Evolutionary conservation across 2,888 invertebrate species (phyloP).

Genomic region (Psylliodes chrysocephalus): DNA sequence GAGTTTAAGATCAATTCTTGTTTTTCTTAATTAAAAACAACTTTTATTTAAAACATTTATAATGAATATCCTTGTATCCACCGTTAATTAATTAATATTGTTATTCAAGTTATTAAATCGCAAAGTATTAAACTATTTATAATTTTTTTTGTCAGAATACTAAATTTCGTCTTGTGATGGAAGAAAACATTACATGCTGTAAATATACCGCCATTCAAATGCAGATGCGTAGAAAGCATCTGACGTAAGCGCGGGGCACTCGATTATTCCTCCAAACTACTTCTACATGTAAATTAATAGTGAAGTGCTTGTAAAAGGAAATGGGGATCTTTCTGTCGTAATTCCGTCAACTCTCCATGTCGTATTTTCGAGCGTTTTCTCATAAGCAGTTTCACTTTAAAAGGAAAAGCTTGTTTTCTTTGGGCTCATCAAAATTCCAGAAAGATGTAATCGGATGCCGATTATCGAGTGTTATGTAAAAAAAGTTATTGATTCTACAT

Average conservation of each 20-base stretch:
- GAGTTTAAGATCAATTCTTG: no score
- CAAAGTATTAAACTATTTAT: no score
- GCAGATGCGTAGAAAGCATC: constrained; percentile 16
- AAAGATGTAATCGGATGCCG: constrained; percentile 13
- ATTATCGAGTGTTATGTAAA: background rate
- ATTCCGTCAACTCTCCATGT: constrained; percentile 23
- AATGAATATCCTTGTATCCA: no score
- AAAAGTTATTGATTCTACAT: no score
- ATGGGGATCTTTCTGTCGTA: constrained; percentile 32
- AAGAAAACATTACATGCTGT: no score
- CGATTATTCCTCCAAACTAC: constrained; percentile 39
- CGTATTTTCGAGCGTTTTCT: constrained; percentile 24
- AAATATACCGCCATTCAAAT: background rate
- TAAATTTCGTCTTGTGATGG: no score
- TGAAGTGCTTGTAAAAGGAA: constrained; percentile 39
- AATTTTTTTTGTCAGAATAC: no score
- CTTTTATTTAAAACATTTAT: no score
- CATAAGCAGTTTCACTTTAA: constrained; percentile 24
- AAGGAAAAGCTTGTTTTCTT: constrained; percentile 28
- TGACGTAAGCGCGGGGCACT: constrained; percentile 15
- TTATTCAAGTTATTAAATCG: no score
- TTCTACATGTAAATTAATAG: constrained; percentile 47
- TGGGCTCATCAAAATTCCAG: constrained; percentile 29
- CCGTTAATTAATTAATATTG: no score
- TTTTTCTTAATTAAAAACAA: no score